Base-by-base conservation (phyloP, 2,888 invertebrate genomes). In the Nemapogon koenigi region DNA sequence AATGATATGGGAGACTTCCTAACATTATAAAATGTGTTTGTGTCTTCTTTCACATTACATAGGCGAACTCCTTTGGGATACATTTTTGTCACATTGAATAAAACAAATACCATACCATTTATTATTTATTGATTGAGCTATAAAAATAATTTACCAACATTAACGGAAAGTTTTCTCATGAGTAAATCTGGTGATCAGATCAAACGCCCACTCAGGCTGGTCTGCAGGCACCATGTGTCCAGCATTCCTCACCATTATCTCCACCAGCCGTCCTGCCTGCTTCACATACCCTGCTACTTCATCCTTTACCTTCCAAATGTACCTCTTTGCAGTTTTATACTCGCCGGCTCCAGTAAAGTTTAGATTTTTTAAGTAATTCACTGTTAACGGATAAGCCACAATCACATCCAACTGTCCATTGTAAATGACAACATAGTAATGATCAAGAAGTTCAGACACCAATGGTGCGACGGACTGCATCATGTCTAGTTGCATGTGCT, bases 331-430 rank as follows among this genome's bases (percentile, higher is more conserved):
- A 1, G 66, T 73, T 51, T 83, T 84, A 60, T 91, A 94, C 2
- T 82, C 76, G 2, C 79, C 80, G 1, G 86, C 71, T 1, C 82
- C 86, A 15, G 72, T 81, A 71, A 92, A 94, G 30, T 87, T 80
- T 1, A 94, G 71, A 37, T 85, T 81, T 45, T 83, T 78, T 18
- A 96, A 66, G 60, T 90, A 94, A 56, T 89, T 89, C 14, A 89
- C 82, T 0, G 94, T 94, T 35, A 92, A 58, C 0, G 94, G 92
- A 64, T 93, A 92, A 0, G 94, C 92, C 0, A 94, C 91, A 45
- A 95, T 93, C 10, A 96, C 89, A 60, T 97, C 96, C 45, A 96
- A 60, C 57, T 96, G 95, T 0, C 96, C 96, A 57, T 88, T 94
- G 61, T 95, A 96, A 42, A 94, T 82, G 30, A 95, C 81, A 11